Evolutionary conservation across 2,797 vertebrate species (phyloP).

Genomic region (Eutrigla gurnardus): DNA sequence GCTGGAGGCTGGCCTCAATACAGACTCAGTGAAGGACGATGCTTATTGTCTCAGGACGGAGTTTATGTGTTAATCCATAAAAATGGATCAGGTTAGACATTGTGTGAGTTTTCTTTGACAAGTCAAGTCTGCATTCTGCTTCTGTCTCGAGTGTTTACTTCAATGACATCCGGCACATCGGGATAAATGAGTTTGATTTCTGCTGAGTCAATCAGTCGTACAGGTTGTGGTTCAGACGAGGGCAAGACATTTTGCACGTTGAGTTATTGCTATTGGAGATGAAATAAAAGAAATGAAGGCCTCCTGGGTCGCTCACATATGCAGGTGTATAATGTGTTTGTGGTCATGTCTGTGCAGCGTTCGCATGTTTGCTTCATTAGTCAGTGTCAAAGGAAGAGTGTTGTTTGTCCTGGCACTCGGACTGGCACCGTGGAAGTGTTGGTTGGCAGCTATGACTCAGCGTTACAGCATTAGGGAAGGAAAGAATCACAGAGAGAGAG

Average conservation of each 20-base stretch:
- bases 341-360: slow-evolving; percentile 55
- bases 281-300: not conserved
- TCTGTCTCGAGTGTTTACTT: slow-evolving; percentile 5
- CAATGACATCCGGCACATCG: not conserved
- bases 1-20: slow-evolving; percentile 64
- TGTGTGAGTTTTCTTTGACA: slow-evolving; percentile 9
- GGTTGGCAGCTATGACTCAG: slow-evolving; percentile 86
- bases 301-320: slow-evolving; percentile 29
- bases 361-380: slow-evolving; percentile 72
- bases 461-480: slow-evolving; percentile 75
- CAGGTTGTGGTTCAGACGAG: slow-evolving; percentile 23
- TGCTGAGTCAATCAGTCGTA: slow-evolving; percentile 5
- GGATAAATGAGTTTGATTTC: not conserved
- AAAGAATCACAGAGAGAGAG: slow-evolving; percentile 50
- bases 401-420: slow-evolving; percentile 81
- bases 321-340: slow-evolving; percentile 39
- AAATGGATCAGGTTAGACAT: not conserved
- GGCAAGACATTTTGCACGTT: slow-evolving; percentile 15
- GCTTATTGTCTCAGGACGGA: slow-evolving; percentile 42
- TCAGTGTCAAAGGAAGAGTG: slow-evolving; percentile 75
- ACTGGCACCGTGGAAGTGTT: slow-evolving; percentile 79
- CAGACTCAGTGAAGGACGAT: slow-evolving; percentile 59
- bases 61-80: slow-evolving; percentile 8
- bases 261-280: slow-evolving; percentile 18
- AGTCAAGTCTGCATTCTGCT: slow-evolving; percentile 9